Evolutionary conservation across 2,113 vertebrate species (phyloP).

Genomic region (Mastomys natalensis): DNA sequence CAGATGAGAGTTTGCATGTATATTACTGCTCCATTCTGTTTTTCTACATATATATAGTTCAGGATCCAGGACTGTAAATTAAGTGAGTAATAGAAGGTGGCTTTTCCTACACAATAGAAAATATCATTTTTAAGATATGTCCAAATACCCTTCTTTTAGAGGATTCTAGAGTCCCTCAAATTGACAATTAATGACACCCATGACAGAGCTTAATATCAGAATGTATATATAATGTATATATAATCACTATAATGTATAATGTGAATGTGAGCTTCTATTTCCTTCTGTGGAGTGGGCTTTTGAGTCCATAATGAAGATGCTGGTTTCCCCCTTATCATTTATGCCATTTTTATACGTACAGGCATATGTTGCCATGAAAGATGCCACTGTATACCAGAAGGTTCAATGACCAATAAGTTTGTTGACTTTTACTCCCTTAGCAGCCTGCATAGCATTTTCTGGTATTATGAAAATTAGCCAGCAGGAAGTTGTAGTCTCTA

Average conservation of each 20-base stretch:
- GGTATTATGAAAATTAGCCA: not conserved
- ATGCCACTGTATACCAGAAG: not conserved
- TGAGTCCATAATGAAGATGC: not conserved
- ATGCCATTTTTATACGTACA: not conserved
- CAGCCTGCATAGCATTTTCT: not conserved
- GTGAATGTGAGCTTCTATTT: not conserved
- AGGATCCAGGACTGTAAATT: not conserved
- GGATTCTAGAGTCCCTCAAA: not conserved
- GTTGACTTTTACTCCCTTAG: not conserved
- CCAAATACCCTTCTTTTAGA: not conserved
- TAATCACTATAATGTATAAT: not conserved
- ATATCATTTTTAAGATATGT: not conserved
- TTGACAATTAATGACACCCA: not conserved
- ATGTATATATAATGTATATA: no score
- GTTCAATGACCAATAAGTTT: not conserved
- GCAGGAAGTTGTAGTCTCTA: not conserved
- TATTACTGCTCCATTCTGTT: not conserved
- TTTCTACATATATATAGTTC: not conserved
- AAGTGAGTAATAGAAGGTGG: not conserved
- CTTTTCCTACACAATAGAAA: not conserved
- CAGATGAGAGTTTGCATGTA: not conserved
- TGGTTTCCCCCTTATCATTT: not conserved
- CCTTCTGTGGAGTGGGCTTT: not conserved
- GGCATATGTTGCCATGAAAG: not conserved
- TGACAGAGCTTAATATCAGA: not conserved